A percentile compares a stretch with the other conserved stretches of the same genome.
These are phyloP conservation scores for Pachycephala philippinensis DNA, from an alignment of 2,113 vertebrate species.

Conservation along the genomic window DNA sequence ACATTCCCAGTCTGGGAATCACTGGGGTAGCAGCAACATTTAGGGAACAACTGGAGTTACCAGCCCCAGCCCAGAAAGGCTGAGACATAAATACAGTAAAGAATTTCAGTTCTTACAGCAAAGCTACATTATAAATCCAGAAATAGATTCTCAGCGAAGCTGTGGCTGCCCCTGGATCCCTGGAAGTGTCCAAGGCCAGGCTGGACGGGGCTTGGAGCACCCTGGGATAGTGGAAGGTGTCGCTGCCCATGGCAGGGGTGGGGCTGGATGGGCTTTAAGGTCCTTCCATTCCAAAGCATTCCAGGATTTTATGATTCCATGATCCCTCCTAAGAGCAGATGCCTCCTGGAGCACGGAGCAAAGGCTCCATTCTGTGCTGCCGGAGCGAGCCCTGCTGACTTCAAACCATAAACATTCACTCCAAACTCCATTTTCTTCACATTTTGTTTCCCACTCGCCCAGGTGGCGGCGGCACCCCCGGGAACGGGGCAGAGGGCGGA, in stretches of 20 bases:
- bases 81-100: neutral
- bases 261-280: neutral
- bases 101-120: neutral
- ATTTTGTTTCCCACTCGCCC: neutral
- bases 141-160: fast-evolving
- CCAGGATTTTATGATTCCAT: neutral
- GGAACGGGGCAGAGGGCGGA: neutral
- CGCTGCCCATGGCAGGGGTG: neutral
- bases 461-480: neutral
- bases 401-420: neutral
- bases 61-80: neutral
- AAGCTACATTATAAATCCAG: neutral
- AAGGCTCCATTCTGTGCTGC: neutral
- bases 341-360: neutral
- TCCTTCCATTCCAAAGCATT: neutral
- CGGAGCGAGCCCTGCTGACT: neutral
- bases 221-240: neutral
- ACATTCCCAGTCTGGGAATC: neutral
- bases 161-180: neutral
- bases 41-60: neutral
- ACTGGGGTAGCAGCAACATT: neutral
- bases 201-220: fast-evolving
- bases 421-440: neutral
- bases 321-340: neutral
- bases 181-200: neutral